A percentile compares a stretch with the other conserved stretches of the same genome.
Evolutionary conservation across 2,797 vertebrate species (phyloP).

Genomic region (Calcarius lapponicus): DNA sequence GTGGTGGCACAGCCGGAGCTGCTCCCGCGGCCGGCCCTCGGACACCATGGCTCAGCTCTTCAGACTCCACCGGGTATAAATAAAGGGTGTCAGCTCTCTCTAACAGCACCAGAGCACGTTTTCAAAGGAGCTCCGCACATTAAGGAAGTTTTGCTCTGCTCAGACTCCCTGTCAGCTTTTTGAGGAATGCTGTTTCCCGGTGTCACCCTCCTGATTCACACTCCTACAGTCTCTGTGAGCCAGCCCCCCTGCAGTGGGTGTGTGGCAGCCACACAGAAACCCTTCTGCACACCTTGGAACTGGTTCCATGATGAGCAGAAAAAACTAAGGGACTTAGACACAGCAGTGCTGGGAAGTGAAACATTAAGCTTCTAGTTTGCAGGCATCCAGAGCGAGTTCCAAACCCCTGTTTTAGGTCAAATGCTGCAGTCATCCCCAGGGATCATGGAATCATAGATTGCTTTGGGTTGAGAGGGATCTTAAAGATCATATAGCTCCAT

Average conservation of each 20-base stretch:
- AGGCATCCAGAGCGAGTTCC: not conserved
- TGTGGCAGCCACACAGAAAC: not conserved
- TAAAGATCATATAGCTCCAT: not conserved
- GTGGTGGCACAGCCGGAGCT: too few relatives aligned
- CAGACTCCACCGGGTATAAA: rapidly evolving
- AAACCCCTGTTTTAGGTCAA: not conserved
- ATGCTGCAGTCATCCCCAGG: not conserved
- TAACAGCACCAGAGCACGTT: not conserved
- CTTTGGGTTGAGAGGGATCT: not conserved
- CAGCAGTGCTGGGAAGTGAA: not conserved
- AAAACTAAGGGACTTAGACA: not conserved
- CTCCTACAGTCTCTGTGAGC: rapidly evolving
- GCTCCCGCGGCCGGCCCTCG: too few relatives aligned
- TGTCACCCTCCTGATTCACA: not conserved
- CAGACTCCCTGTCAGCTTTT: not conserved
- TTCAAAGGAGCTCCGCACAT: rapidly evolving
- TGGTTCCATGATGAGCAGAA: not conserved
- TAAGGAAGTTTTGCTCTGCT: not conserved
- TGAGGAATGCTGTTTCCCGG: rapidly evolving
- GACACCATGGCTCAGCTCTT: rapidly evolving
- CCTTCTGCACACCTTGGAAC: not conserved
- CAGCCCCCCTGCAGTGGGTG: rapidly evolving
- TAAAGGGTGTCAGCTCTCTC: not conserved
- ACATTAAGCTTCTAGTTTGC: not conserved
- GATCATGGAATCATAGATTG: too few relatives aligned